phyloP scores from a whole-genome alignment of 2,113 vertebrate species.

The Coptodon bakossiorum region DNA sequence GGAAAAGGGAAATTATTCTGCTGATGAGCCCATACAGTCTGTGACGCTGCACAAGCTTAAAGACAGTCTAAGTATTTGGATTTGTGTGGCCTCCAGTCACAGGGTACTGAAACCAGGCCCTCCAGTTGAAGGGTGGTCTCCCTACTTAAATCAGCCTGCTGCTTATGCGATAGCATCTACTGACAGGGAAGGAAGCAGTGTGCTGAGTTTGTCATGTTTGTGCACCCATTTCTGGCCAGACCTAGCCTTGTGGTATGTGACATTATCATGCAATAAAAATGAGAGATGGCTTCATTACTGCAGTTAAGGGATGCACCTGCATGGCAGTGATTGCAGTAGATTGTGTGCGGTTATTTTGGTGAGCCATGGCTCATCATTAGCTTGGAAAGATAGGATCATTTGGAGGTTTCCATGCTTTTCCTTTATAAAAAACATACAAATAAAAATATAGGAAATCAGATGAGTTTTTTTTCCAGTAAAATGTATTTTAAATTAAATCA shows the following conservation, averaged over 20 bases:
- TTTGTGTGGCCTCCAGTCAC: background rate
- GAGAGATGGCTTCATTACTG: constrained; percentile 15
- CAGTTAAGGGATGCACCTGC: constrained; percentile 8
- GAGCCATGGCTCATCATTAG: background rate
- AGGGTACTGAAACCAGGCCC: background rate
- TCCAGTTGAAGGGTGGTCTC: background rate
- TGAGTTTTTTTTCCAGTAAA: background rate
- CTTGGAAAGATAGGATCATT: background rate
- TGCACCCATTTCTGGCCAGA: constrained; percentile 5
- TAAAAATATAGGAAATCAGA: background rate
- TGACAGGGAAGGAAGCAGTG: constrained; percentile 7
- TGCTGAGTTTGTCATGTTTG: constrained; percentile 10
- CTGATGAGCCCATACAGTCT: background rate
- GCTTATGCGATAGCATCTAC: constrained; percentile 17
- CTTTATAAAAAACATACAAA: background rate
- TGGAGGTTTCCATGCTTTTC: background rate
- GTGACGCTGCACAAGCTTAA: background rate
- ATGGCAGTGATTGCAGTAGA: background rate
- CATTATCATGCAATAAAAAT: constrained; percentile 30
- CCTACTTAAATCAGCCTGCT: background rate
- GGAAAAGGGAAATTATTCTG: background rate
- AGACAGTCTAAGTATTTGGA: background rate
- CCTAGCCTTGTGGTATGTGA: constrained; percentile 10
- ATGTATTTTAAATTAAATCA: background rate
- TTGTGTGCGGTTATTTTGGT: background rate